Base-by-base conservation (phyloP, 64 coral and sea anemone genomes). In the Stylophora pistillata region DNA sequence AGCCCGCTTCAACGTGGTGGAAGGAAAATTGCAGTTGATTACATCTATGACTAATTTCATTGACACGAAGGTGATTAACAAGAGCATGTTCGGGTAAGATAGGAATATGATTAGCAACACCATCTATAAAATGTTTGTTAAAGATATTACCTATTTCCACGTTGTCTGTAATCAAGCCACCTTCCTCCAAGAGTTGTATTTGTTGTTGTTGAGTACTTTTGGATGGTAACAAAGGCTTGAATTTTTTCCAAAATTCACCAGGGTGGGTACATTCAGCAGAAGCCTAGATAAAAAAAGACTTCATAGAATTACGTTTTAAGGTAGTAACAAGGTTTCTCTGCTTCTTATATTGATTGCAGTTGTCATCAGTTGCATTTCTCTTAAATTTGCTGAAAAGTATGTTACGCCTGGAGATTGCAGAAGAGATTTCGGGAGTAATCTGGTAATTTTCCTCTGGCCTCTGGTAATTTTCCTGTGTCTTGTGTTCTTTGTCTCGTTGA, bases 241-340 rank as follows among this genome's bases (percentile, higher is more conserved):
- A 88, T 76, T 76, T 88, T 60, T 87, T 88, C 86, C 86, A 88
- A 28, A 88, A 76, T 76, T 88, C 72, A 13, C 72, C 72, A 60
- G 55, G 72, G 27, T 87, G 56, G 33, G 71, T 13, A 61, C 78
- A 81, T 81, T 81, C 58, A 83, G 79, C 23, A 31, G 79, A 83
- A n/a, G 63, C 10, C 21, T 30, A 55, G 33, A 87, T 74, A 33
- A 72, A 59, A 32, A 60, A 74, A 10, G 85, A 76, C 13, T 86
- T 58, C 71, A 75, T 73, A 56, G 86, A 87, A 33, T 82, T 82
- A 15, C 72, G 71, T 14, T 88, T 88, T 62, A 88, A 32, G 60
- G 86, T 61, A 60, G 86, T 75, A 57, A 76, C 86, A 56, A 76
- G n/a, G 71, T 88, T 88, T 88, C 72, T 73, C 54, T 76, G 86